A percentile compares a stretch with the other conserved stretches of the same genome.
Evolutionary conservation across 1,140 invertebrate genomes (phyloP).

Genomic region (Zaprionus vittiger): DNA sequence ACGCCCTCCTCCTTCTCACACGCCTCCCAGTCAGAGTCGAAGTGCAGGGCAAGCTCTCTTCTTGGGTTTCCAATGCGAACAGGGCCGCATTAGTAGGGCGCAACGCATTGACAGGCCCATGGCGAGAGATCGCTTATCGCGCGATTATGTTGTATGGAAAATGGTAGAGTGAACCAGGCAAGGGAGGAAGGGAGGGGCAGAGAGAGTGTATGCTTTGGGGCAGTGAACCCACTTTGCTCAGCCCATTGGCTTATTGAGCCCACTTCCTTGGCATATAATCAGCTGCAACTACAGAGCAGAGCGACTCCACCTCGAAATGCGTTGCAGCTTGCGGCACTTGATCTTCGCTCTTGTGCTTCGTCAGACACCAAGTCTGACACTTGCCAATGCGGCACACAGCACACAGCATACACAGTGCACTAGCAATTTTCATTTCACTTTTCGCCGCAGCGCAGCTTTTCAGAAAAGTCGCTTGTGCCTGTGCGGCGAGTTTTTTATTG

Average conservation of each 20-base stretch:
- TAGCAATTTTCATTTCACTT: conserved; percentile 75
- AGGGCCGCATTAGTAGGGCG: conserved; percentile 67
- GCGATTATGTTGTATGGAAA: conserved; percentile 77
- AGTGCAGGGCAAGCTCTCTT: background rate
- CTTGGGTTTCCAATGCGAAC: conserved; percentile 11
- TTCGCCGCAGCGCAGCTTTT: conserved; percentile 31
- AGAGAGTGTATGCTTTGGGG: conserved; percentile 14
- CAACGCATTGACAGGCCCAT: conserved; percentile 73
- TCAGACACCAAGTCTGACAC: conserved; percentile 56
- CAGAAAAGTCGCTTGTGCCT: conserved; percentile 46
- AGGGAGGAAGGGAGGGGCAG: background rate
- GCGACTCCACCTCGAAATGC: conserved; percentile 42
- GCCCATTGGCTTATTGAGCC: conserved; percentile 26
- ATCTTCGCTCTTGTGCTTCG: conserved; percentile 12
- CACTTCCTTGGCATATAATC: conserved; percentile 62
- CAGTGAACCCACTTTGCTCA: conserved; percentile 54
- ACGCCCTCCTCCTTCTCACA: conserved; percentile 20
- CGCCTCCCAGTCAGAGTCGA: background rate
- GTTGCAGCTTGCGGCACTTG: conserved; percentile 37
- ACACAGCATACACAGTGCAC: conserved; percentile 31
- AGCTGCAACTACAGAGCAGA: conserved; percentile 31
- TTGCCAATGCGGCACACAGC: conserved; percentile 22
- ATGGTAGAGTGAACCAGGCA: conserved; percentile 8
- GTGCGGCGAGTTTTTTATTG: conserved; percentile 58
- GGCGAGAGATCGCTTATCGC: conserved; percentile 73